These are phyloP conservation scores for Pyrgus malvae DNA, from an alignment of 2,888 invertebrate genomes.

Conservation along the genomic window DNA sequence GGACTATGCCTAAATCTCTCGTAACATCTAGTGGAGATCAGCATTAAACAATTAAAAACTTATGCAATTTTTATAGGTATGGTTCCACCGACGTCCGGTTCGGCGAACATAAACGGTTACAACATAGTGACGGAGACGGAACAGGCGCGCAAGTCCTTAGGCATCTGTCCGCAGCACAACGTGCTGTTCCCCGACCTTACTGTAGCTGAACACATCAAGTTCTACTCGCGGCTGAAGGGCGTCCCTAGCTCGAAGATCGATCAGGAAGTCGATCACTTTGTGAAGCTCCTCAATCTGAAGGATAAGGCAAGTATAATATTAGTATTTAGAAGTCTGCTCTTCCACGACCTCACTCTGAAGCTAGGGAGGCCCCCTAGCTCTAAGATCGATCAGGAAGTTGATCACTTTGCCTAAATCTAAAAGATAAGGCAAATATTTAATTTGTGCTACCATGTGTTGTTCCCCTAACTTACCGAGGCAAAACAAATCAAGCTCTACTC, in stretches of 20 bases:
- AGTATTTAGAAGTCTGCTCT: too few species aligned
- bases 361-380: too few species aligned
- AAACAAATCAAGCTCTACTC: too few species aligned
- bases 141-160: constrained; percentile 87
- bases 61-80: too few species aligned
- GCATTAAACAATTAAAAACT: too few species aligned
- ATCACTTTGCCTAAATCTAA: too few species aligned
- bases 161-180: constrained; percentile 94
- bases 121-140: constrained; percentile 86
- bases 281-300: constrained; percentile 84
- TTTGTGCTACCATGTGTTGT: constrained; percentile 93
- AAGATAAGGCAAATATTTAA: too few species aligned
- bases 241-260: constrained; percentile 74
- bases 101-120: constrained; percentile 87
- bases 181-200: constrained; percentile 92
- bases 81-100: constrained; percentile 86
- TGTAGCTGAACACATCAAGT: constrained; percentile 91
- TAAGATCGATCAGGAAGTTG: too few species aligned
- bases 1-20: too few species aligned
- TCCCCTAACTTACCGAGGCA: constrained; percentile 91
- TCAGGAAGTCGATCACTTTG: constrained; percentile 85
- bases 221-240: constrained; percentile 90
- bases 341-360: too few species aligned
- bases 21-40: too few species aligned
- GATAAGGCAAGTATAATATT: constrained; percentile 84